These are phyloP conservation scores for Acropternis orthonyx DNA, from an alignment of 2,797 vertebrate genomes.

Conservation along the genomic window DNA sequence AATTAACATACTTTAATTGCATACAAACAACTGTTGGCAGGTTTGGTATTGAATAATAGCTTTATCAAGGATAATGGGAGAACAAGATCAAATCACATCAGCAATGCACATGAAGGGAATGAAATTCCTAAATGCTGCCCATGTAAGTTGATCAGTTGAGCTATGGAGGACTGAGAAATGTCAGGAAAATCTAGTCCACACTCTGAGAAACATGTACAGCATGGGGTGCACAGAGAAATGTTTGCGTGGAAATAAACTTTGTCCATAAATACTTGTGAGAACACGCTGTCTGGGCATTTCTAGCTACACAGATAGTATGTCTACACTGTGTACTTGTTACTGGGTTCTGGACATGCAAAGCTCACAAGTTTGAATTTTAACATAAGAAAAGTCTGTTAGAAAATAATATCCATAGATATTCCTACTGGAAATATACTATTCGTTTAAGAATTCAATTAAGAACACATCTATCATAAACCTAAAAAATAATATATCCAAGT, in stretches of 20 bases:
- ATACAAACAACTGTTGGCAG: background rate
- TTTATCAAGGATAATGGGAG: background rate
- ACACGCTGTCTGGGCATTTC: background rate
- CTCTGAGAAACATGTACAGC: background rate
- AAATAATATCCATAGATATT: background rate
- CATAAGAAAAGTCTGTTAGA: background rate
- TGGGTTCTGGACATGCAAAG: background rate
- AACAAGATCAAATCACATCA: background rate
- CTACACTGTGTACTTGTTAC: background rate
- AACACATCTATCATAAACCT: background rate
- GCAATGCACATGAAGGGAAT: rapidly evolving
- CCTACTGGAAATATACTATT: background rate
- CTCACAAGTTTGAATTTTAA: background rate
- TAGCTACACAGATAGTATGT: background rate
- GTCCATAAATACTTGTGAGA: background rate
- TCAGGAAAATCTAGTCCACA: no score
- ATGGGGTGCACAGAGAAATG: background rate
- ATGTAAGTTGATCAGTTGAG: background rate
- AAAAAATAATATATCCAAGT: background rate
- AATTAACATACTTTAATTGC: background rate
- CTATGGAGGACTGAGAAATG: background rate
- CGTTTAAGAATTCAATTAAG: background rate
- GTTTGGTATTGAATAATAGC: background rate
- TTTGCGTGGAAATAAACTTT: background rate
- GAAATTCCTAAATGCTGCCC: background rate